phyloP scores from a whole-genome alignment of 2,797 vertebrate genomes.

The Channa striata region DNA sequence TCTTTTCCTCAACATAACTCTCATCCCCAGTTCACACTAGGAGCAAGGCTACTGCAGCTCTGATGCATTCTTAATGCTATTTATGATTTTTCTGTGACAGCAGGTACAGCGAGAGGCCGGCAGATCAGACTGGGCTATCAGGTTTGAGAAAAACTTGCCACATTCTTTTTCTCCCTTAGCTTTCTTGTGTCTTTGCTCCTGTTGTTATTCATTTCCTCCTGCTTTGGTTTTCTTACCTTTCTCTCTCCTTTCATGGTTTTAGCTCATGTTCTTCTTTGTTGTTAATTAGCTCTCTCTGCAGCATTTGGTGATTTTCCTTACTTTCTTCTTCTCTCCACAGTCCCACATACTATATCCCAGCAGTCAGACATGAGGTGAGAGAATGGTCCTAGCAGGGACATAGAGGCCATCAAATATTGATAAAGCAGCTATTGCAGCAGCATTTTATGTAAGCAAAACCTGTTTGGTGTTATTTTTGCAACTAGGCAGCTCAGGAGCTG shows the following conservation, averaged over 20 bases:
- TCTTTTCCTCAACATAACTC: constrained; percentile 55
- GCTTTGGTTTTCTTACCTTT: constrained; percentile 74
- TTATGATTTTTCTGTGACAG: constrained; percentile 73
- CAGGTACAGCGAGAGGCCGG: constrained; percentile 31
- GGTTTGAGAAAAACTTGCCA: constrained; percentile 19
- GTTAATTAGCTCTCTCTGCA: constrained; percentile 24
- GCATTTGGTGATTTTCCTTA: constrained; percentile 4
- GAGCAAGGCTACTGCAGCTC: constrained; percentile 53
- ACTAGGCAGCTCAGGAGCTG: constrained; percentile 44
- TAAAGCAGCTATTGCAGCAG: constrained; percentile 85
- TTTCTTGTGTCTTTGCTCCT: background rate
- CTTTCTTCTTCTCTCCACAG: constrained; percentile 6
- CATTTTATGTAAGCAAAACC: constrained; percentile 81
- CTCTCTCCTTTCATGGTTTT: constrained; percentile 13
- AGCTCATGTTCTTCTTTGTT: constrained; percentile 1
- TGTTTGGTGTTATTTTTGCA: constrained; percentile 65
- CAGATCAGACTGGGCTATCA: constrained; percentile 17
- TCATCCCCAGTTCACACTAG: constrained; percentile 56
- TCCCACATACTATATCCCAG: constrained; percentile 24
- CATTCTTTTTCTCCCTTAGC: background rate
- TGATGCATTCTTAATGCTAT: constrained; percentile 81
- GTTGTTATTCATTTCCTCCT: constrained; percentile 19
- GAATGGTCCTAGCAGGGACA: constrained; percentile 81
- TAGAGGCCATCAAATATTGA: constrained; percentile 88
- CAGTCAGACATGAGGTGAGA: constrained; percentile 63